phyloP scores from a whole-genome alignment of 2,113 vertebrate species.

The Carollia perspicillata region DNA sequence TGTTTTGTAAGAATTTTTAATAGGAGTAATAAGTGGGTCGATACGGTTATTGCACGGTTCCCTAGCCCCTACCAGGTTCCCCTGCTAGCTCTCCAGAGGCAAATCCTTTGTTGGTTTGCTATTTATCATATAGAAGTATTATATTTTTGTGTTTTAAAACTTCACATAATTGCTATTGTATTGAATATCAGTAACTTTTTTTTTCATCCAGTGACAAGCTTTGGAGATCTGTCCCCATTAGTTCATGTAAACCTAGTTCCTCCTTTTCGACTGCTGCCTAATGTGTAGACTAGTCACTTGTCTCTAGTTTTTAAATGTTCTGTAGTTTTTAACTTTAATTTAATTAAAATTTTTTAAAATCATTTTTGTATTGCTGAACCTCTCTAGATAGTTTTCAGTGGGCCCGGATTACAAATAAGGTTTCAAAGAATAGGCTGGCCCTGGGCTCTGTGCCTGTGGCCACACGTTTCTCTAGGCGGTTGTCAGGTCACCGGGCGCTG shows the following conservation, averaged over 20 bases:
- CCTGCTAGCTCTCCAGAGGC: background rate
- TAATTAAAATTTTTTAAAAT: background rate
- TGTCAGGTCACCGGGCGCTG: background rate
- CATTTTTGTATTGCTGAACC: background rate
- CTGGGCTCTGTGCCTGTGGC: background rate
- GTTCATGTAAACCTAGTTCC: background rate
- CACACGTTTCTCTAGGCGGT: background rate
- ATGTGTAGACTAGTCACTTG: background rate
- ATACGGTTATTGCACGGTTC: background rate
- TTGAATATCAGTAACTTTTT: background rate
- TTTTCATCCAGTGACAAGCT: background rate
- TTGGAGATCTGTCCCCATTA: background rate
- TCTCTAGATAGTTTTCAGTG: background rate
- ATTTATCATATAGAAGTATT: background rate
- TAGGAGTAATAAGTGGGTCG: background rate
- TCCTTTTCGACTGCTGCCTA: background rate
- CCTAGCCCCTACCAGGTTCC: background rate
- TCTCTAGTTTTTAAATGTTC: background rate
- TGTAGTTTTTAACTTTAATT: background rate
- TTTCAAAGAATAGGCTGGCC: background rate
- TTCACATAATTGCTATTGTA: background rate
- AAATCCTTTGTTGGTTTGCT: background rate
- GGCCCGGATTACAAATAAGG: background rate
- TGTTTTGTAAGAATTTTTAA: background rate
- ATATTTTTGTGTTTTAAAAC: background rate